Conservation (phyloP, 2,888 invertebrate genomes). For the Desoria tigrina region DNA sequence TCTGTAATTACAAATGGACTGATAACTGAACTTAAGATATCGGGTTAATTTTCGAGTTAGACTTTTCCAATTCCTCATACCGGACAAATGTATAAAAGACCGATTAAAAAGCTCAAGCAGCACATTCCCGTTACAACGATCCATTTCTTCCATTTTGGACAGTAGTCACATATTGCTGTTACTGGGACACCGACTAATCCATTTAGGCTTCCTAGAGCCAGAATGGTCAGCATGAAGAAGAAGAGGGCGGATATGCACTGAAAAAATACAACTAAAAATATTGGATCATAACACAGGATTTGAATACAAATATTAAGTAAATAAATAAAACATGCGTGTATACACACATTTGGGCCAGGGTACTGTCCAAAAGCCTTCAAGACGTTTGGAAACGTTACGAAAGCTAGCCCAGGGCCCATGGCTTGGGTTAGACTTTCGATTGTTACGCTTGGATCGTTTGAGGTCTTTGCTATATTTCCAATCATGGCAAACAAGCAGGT, state of each 20-base stretch:
- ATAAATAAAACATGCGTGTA: too few species aligned
- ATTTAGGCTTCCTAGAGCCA: slow-evolving; percentile 75
- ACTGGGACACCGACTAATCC: slow-evolving; percentile 68
- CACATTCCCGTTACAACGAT: slow-evolving; percentile 64
- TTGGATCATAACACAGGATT: slow-evolving; percentile 34
- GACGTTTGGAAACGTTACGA: slow-evolving; percentile 11
- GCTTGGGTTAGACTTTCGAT: background rate
- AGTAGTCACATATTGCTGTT: slow-evolving; percentile 69
- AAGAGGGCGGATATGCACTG: slow-evolving; percentile 66
- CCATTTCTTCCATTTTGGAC: slow-evolving; percentile 65
- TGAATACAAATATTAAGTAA: background rate
- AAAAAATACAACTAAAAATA: background rate
- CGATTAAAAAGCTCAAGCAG: slow-evolving; percentile 64
- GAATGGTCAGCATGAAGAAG: slow-evolving; percentile 77
- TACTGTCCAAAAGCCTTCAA: slow-evolving; percentile 2
- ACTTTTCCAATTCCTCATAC: background rate
- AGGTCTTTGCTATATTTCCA: background rate
- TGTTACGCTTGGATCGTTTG: background rate
- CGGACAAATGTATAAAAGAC: slow-evolving; percentile 65
- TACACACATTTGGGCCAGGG: slow-evolving; percentile 13
- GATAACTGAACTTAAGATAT: background rate
- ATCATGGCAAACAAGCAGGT: slow-evolving; percentile 5
- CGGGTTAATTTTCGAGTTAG: background rate
- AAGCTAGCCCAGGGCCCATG: slow-evolving; percentile 15
- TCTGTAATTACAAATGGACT: slow-evolving; percentile 60